A percentile compares a stretch with the other conserved stretches of the same genome.
These are phyloP conservation scores for Palaemon carinicauda DNA, from an alignment of 1,140 invertebrate species.

Conservation along the genomic window DNA sequence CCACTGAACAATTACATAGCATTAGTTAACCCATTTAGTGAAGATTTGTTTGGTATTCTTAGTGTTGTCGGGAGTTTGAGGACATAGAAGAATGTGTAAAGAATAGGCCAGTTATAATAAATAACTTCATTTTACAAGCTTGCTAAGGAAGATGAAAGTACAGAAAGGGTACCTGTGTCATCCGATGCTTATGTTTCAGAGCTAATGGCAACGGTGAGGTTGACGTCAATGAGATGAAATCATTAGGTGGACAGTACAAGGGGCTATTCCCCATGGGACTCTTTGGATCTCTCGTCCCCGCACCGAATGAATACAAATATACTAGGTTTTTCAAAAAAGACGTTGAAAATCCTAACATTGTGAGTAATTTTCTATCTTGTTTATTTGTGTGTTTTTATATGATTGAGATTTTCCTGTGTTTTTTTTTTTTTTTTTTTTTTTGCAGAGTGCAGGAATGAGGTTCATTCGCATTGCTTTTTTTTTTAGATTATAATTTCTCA, in stretches of 20 bases:
- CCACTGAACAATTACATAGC: too few relatives aligned
- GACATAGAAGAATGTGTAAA: too few relatives aligned
- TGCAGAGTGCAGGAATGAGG: background rate
- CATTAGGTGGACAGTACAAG: slow-evolving; percentile 13
- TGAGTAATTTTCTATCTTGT: background rate
- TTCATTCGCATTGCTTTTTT: background rate
- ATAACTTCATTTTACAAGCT: too few relatives aligned
- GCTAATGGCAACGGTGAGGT: slow-evolving; percentile 14
- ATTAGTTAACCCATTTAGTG: too few relatives aligned
- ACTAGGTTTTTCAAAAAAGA: slow-evolving; percentile 36
- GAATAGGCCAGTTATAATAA: too few relatives aligned
- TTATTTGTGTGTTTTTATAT: background rate
- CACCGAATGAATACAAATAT: slow-evolving; percentile 5
- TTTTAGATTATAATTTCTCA: background rate
- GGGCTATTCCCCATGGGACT: slow-evolving; percentile 38
- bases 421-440: background rate
- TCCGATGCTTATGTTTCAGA: background rate
- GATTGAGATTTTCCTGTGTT: background rate
- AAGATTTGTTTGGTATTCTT: too few relatives aligned
- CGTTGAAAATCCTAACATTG: slow-evolving; percentile 26
- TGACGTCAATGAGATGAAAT: slow-evolving; percentile 28
- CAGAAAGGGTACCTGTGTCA: too few relatives aligned
- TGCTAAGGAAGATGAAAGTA: too few relatives aligned
- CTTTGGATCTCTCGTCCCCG: background rate
- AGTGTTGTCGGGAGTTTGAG: too few relatives aligned